Evolutionary conservation across 2,888 invertebrate genomes (phyloP), one percentile per base, ranked within the genome.

Genomic region (Sinopyrophorus schimmeli): DNA sequence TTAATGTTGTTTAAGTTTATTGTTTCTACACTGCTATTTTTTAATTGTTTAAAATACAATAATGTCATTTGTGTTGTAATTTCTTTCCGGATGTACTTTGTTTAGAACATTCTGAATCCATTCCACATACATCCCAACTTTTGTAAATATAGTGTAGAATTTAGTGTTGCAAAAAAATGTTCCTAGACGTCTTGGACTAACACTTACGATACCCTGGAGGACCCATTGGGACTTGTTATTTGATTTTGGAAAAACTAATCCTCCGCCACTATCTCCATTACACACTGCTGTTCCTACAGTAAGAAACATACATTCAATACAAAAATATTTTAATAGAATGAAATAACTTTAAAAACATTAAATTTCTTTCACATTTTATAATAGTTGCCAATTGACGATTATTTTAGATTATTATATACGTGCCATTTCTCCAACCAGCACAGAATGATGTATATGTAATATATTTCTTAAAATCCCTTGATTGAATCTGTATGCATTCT

Each of bases 181-280:
- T 2, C 70, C 71, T 6, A 65, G 44, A 50, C 69, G 65, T 32
- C 75, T 62, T 5, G 74, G 75, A 53, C 75, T 73, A 18, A 77
- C 67, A 42, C 76, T 77, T 0, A 78, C 77, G 6, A 78, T 61
- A 4, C 77, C 78, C 61, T 76, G 67, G 2, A 75, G 55, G 7
- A 68, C 59, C 65, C 66, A 68, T 55, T 51, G 53, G 1, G 50
- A 53, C n/a, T 44, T 31, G 23, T 60, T 48, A 17, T 73, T 73
- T 18, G 71, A 55, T 2, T 68, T 70, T 12, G 73, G 72, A 23
- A 80, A 67, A 0, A 77, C 71, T 1, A 83, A 68, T 10, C 83
- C 84, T 9, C 82, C 81, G 0, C 83, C 83, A 51, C 82, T 82
- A 59, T 83, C 83, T 0, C 83, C 83, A 61, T 82, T 82, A 27